These are phyloP conservation scores for Solea solea DNA, from an alignment of 2,113 vertebrate genomes.

Conservation along the genomic window DNA sequence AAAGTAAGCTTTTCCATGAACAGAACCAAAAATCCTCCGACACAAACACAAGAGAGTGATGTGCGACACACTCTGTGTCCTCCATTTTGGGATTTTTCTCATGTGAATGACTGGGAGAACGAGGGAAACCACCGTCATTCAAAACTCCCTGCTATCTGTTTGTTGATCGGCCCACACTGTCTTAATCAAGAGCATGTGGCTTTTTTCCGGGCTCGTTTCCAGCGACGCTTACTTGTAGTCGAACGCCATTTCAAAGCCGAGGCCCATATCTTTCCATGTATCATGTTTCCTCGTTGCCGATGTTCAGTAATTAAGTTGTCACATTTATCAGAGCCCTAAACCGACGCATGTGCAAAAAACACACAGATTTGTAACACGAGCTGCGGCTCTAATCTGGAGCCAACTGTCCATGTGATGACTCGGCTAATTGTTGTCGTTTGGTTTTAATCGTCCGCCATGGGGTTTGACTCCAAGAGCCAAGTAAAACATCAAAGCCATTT, in stretches of 20 bases:
- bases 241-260: constrained; percentile 22
- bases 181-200: constrained; percentile 12
- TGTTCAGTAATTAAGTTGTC: constrained; percentile 5
- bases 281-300: constrained; percentile 10
- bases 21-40: too few species aligned
- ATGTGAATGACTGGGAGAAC: background rate
- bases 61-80: too few species aligned
- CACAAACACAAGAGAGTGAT: too few species aligned
- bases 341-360: constrained; percentile 3
- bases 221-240: constrained; percentile 16
- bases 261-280: constrained; percentile 25
- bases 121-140: constrained; percentile 15
- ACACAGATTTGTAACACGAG: background rate
- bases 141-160: constrained; percentile 8
- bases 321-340: constrained; percentile 5
- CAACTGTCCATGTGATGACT: constrained; percentile 1
- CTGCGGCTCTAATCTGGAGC: background rate
- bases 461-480: constrained; percentile 8
- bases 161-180: constrained; percentile 19
- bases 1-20: too few species aligned
- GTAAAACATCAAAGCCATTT: background rate
- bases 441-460: constrained; percentile 15
- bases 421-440: constrained; percentile 19
- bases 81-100: too few species aligned
- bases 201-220: constrained; percentile 31